Conservation (phyloP, 2,797 vertebrate species). For the Eremophila alpestris region DNA sequence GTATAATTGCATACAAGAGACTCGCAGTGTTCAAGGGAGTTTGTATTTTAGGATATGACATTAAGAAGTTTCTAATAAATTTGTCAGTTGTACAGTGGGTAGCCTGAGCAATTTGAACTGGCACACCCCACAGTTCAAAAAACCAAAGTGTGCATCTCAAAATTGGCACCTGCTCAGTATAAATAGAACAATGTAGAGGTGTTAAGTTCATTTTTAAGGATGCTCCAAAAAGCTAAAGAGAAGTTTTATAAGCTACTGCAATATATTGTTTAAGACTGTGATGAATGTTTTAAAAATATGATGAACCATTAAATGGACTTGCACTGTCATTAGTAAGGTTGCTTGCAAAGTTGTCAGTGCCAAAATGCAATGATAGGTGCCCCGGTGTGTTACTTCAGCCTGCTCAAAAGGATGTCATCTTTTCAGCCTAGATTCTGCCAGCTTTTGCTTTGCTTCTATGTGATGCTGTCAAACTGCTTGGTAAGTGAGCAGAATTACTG, state of each 20-base stretch:
- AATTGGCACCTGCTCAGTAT: neutral
- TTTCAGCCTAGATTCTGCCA: neutral
- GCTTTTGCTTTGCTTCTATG: neutral
- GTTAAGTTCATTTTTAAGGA: neutral
- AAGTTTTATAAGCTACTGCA: neutral
- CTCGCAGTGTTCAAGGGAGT: neutral
- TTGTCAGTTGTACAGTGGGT: neutral
- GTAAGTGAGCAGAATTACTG: neutral
- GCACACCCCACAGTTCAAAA: neutral
- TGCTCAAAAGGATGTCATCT: neutral
- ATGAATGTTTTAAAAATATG: neutral
- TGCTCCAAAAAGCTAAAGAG: neutral
- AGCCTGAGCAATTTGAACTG: neutral
- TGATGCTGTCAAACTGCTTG: neutral
- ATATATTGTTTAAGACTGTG: neutral
- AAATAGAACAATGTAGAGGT: neutral
- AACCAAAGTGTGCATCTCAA: neutral
- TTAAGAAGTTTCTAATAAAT: neutral
- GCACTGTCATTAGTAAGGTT: neutral
- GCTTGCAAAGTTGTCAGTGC: neutral
- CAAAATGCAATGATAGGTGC: neutral
- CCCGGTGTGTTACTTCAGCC: neutral
- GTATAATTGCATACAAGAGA: neutral
- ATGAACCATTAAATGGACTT: neutral
- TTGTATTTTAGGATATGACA: neutral